phyloP scores from a whole-genome alignment of 1,140 invertebrate species.

The Zaprionus nigranus region DNA sequence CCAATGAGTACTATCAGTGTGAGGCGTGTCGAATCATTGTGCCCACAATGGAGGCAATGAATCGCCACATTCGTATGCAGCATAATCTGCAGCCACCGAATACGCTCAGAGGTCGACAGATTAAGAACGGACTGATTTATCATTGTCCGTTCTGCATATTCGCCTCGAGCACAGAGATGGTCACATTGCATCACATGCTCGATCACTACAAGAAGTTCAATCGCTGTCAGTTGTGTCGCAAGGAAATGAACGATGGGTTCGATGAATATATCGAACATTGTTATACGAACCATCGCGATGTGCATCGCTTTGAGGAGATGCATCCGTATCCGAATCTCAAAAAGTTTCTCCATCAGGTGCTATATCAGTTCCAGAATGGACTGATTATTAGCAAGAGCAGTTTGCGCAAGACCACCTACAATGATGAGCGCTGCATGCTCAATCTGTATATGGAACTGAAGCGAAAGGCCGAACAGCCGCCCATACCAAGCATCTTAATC shows the following conservation, averaged over 20 bases:
- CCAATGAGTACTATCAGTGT: conserved; percentile 60
- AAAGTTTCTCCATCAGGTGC: conserved; percentile 54
- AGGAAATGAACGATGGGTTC: conserved; percentile 20
- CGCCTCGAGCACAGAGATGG: conserved; percentile 41
- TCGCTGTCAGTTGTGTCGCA: conserved; percentile 39
- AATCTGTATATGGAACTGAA: conserved; percentile 42
- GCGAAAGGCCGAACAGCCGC: conserved; percentile 23
- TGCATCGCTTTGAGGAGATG: conserved; percentile 33
- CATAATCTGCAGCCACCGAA: conserved; percentile 16
- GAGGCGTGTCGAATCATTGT: conserved; percentile 51
- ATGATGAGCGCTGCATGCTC: background rate
- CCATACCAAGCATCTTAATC: conserved; percentile 43
- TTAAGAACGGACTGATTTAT: conserved; percentile 35
- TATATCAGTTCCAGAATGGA: conserved; percentile 65
- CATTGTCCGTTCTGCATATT: conserved; percentile 62
- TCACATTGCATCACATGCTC: conserved; percentile 54
- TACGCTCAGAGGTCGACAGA: background rate
- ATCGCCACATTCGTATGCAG: conserved; percentile 40
- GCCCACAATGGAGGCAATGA: conserved; percentile 50
- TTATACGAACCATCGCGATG: conserved; percentile 24
- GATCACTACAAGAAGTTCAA: conserved; percentile 53
- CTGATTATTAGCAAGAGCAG: conserved; percentile 66
- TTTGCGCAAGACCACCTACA: conserved; percentile 40
- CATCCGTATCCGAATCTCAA: conserved; percentile 43
- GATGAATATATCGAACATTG: conserved; percentile 63